Conservation (phyloP, 2,888 invertebrate genomes). For the Drosophila neotestacea region DNA sequence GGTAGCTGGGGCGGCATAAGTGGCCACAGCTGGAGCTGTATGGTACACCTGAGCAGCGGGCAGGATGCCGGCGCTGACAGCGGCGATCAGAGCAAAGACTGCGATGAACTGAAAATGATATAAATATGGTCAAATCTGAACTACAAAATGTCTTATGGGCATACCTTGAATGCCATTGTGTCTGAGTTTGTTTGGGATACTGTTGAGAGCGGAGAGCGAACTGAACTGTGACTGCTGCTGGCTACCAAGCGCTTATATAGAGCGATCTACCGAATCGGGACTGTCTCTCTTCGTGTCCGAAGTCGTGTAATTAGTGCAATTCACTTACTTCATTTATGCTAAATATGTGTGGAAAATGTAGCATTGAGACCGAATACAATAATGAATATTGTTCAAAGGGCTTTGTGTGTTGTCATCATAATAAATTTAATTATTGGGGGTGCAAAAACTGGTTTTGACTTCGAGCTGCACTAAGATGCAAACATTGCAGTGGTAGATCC, state of each 20-base stretch:
- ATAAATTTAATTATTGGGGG: constrained; percentile 53
- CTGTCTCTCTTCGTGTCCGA: constrained; percentile 49
- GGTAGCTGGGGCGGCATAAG: constrained; percentile 60
- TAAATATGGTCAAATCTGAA: not conserved
- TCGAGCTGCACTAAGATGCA: constrained; percentile 27
- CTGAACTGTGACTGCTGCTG: constrained; percentile 66
- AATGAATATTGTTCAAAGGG: not conserved
- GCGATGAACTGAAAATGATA: constrained; percentile 68
- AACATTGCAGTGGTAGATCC: not conserved
- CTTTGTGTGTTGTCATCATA: constrained; percentile 69
- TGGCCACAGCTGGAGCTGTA: constrained; percentile 67
- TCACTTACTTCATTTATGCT: constrained; percentile 74
- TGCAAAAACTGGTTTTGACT: constrained; percentile 40
- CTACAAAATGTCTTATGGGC: not conserved
- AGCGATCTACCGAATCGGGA: constrained; percentile 39
- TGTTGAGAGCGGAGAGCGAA: constrained; percentile 59
- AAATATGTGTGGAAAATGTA: constrained; percentile 64
- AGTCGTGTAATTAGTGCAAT: constrained; percentile 74
- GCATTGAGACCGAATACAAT: constrained; percentile 54
- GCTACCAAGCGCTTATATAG: constrained; percentile 64
- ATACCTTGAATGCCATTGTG: constrained; percentile 80
- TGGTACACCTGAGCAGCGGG: constrained; percentile 72
- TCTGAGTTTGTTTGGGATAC: constrained; percentile 35
- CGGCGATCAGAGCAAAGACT: constrained; percentile 78
- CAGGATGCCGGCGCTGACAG: constrained; percentile 78